These are phyloP conservation scores for Tipula lateralis DNA, from an alignment of 2,888 invertebrate genomes.

Conservation along the genomic window DNA sequence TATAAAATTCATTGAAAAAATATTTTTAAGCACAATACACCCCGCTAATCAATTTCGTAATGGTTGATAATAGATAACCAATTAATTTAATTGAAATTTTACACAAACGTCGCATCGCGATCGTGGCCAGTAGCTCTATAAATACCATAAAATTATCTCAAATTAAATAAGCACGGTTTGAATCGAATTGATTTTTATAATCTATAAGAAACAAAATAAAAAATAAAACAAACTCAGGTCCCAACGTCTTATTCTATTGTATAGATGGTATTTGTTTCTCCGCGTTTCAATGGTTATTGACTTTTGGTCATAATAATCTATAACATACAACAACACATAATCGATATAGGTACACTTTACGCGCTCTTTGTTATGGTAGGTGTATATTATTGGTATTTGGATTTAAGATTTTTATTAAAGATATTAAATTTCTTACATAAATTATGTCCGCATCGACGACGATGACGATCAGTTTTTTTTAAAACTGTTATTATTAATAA, in stretches of 20 bases:
- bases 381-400: background rate
- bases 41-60: background rate
- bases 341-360: background rate
- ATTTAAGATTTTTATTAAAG: background rate
- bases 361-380: background rate
- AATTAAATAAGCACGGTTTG: background rate
- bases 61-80: background rate
- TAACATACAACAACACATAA: background rate
- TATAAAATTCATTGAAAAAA: background rate
- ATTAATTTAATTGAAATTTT: background rate
- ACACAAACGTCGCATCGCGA: background rate
- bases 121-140: background rate
- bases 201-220: background rate
- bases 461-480: background rate
- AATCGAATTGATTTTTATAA: background rate
- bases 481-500: background rate
- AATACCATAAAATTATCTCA: background rate
- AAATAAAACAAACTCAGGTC: background rate
- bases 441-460: background rate
- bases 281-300: slow-evolving; percentile 4
- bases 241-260: background rate
- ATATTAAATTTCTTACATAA: background rate
- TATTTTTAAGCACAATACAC: background rate
- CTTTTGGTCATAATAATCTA: background rate
- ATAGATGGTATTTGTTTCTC: background rate